Percentiles rank a stretch among this genome's conserved stretches.
Conservation (phyloP, 2,888 invertebrate genomes). For the Osedax fenrisi region DNA sequence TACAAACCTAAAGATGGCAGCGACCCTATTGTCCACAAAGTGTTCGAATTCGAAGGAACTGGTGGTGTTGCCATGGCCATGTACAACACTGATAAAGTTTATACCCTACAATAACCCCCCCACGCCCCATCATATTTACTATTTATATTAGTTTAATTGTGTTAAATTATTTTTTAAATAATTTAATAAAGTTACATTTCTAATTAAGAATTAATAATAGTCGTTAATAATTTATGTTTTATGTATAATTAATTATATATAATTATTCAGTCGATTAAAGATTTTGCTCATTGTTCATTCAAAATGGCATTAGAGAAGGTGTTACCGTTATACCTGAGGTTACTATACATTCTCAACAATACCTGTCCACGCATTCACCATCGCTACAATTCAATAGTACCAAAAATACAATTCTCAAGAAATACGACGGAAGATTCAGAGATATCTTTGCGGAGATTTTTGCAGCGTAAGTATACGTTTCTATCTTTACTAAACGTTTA, state of each 20-base stretch:
- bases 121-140: not conserved
- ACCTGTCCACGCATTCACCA: not conserved
- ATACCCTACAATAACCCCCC: not conserved
- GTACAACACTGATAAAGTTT: conserved; percentile 79
- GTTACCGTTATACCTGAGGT: conserved; percentile 75
- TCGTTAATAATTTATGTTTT: no score
- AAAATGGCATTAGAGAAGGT: conserved; percentile 72
- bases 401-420: conserved; percentile 89
- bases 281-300: conserved; percentile 88
- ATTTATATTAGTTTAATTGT: not conserved
- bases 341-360: conserved; percentile 7
- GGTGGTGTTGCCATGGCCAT: conserved; percentile 81
- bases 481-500: no score
- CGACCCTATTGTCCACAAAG: conserved; percentile 60
- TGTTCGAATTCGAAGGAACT: conserved; percentile 67
- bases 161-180: no score
- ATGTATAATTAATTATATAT: not conserved
- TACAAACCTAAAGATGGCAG: conserved; percentile 61
- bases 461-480: conserved; percentile 53
- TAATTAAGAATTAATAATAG: no score
- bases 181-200: no score
- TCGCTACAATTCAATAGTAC: conserved; percentile 56
- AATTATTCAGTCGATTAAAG: conserved; percentile 54
- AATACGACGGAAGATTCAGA: conserved; percentile 89
- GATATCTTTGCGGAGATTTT: conserved; percentile 93